These are phyloP conservation scores for Leptinotarsa texana DNA, from an alignment of 1,140 invertebrate species.

Conservation along the genomic window DNA sequence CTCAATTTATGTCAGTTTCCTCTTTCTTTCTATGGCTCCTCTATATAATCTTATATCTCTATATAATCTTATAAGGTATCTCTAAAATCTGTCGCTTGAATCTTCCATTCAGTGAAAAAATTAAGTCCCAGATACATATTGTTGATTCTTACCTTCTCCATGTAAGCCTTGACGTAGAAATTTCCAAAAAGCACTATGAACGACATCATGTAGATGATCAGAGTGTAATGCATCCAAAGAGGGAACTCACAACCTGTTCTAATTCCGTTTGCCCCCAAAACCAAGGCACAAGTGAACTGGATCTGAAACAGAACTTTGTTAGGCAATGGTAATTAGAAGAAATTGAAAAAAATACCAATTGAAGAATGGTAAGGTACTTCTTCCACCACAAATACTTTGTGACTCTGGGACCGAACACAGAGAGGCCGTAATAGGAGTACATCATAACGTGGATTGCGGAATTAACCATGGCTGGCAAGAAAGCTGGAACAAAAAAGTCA, in stretches of 20 bases:
- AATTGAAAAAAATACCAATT: constrained; percentile 59
- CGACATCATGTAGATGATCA: constrained; percentile 88
- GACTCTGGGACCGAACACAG: constrained; percentile 78
- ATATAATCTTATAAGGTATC: too few relatives aligned
- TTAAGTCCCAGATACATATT: background rate
- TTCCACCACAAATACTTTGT: constrained; percentile 92
- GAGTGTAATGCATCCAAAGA: constrained; percentile 91
- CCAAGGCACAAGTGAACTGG: constrained; percentile 84
- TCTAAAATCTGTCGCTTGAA: too few relatives aligned
- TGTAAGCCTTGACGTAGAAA: constrained; percentile 85
- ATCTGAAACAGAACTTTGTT: constrained; percentile 59
- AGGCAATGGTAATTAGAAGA: background rate
- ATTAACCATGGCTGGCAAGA: constrained; percentile 87
- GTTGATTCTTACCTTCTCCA: constrained; percentile 65
- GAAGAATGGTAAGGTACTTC: constrained; percentile 87
- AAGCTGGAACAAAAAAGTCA: constrained; percentile 64
- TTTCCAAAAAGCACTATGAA: constrained; percentile 91
- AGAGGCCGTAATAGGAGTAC: constrained; percentile 90
- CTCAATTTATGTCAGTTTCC: too few relatives aligned
- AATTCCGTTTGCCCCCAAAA: constrained; percentile 83
- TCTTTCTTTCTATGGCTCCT: too few relatives aligned
- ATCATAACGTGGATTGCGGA: constrained; percentile 90
- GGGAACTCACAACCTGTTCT: constrained; percentile 85
- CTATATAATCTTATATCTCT: too few relatives aligned
- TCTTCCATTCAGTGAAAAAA: too few relatives aligned